Evolutionary conservation across 2,888 invertebrate species (phyloP), one percentile per base, ranked within the genome.

Genomic region (Axea sp.): DNA sequence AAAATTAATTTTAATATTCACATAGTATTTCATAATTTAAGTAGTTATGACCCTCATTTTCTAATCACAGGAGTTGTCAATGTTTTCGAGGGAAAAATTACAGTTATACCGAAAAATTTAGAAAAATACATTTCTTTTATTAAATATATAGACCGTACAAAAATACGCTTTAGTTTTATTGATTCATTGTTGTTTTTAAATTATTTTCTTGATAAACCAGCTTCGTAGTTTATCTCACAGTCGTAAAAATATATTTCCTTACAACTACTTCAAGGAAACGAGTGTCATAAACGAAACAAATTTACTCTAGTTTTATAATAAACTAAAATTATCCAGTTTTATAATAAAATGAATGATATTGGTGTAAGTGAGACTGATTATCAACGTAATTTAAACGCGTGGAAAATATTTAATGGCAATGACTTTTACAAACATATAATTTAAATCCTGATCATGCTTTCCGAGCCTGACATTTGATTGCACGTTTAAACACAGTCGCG

Each of bases 31-130:
- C 37, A 60, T 30, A 37, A 30, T 49, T 28, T 60, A 0, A 19
- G 28, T 1, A 45, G 39, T 9, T 60, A 60, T 39, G 49, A 60
- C 12, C 9, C 60, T 5, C 39, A 60, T 28, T 62, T 49, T 17
- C 1, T 62, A 24, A 49, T 62, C 1, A 24, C 28, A 30, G 9
- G 12, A 5, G 7, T 39, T 7, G n/a, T 14, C 6, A 30, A 39
- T 0, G 0, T 0, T 6, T 62, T 49, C 30, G 0, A 9, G 1
- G 39, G 28, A 2, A 0, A 0, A 12, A 3, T 62, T 14, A 11
- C 1, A 0, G 8, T 62, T 1, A 4, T 79, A 3, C 77, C 81
- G 1, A 26, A 75, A 12, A 59, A 64, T 41, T 43, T 41, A 14
- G 15, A 15, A 35, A 35, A 35, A 15, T 35, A 35, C 15, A 35